A percentile compares a stretch with the other conserved stretches of the same genome.
phyloP scores from a whole-genome alignment of 2,888 invertebrate species.

The Peribatodes rhomboidaria region DNA sequence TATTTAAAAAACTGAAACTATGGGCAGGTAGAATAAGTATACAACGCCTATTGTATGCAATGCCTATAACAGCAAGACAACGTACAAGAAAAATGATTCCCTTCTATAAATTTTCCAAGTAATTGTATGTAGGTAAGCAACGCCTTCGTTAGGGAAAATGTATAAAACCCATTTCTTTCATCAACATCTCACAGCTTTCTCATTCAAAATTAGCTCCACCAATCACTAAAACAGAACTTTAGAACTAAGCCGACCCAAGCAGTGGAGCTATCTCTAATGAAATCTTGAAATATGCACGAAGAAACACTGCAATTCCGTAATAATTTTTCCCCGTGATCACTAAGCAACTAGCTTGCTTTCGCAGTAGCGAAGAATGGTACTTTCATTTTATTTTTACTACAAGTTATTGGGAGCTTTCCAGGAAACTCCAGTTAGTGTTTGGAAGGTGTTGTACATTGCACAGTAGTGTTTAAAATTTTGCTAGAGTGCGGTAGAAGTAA shows the following conservation, averaged over 20 bases:
- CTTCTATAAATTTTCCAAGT: too few relatives aligned
- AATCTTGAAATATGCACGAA: slow-evolving; percentile 49
- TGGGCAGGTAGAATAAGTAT: too few relatives aligned
- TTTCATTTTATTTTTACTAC: slow-evolving; percentile 20
- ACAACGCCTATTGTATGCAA: too few relatives aligned
- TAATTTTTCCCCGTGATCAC: slow-evolving; percentile 40
- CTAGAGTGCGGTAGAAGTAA: neutral
- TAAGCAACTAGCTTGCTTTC: slow-evolving; percentile 28
- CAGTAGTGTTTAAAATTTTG: slow-evolving; percentile 10
- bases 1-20: too few relatives aligned
- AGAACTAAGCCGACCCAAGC: slow-evolving; percentile 41
- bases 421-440: slow-evolving; percentile 13
- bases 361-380: slow-evolving; percentile 7
- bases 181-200: neutral
- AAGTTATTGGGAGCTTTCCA: slow-evolving; percentile 18
- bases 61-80: too few relatives aligned
- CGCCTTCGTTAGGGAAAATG: too few relatives aligned
- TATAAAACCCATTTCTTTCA: too few relatives aligned
- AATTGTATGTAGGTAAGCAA: too few relatives aligned
- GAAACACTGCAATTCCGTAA: slow-evolving; percentile 39
- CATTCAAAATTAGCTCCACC: slow-evolving; percentile 1
- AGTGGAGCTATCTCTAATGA: slow-evolving; percentile 47
- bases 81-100: too few relatives aligned
- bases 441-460: slow-evolving; percentile 10
- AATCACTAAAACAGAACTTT: slow-evolving; percentile 4